Percentiles rank a stretch among this genome's conserved stretches.
These are phyloP conservation scores for Syrista parreyssii DNA, from an alignment of 2,888 invertebrate genomes.

Conservation along the genomic window DNA sequence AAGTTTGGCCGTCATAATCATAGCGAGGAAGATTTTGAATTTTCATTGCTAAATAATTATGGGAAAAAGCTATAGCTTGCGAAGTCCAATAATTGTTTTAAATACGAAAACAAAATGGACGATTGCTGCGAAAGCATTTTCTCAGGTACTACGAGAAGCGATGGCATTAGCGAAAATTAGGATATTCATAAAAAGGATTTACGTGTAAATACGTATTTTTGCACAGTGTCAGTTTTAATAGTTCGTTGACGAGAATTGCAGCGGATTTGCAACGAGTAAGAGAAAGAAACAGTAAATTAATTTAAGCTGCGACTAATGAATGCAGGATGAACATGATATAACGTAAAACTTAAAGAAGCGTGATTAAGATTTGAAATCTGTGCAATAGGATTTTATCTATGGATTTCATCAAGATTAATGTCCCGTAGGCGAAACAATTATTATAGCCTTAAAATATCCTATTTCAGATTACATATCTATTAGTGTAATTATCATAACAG, in stretches of 20 bases:
- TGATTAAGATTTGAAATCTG: no score
- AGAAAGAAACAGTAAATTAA: background rate
- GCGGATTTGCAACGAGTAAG: background rate
- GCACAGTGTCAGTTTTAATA: background rate
- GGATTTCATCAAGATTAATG: no score
- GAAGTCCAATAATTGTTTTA: background rate
- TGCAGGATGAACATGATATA: no score
- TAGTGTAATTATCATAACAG: background rate
- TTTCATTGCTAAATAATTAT: background rate
- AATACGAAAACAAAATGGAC: background rate
- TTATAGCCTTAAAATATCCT: no score
- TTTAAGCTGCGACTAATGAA: background rate
- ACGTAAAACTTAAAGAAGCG: no score
- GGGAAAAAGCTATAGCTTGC: background rate
- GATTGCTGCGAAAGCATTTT: background rate
- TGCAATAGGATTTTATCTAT: no score
- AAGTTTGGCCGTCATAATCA: background rate
- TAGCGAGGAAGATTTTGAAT: background rate
- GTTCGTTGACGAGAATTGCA: background rate
- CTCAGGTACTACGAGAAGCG: background rate
- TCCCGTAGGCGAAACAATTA: no score
- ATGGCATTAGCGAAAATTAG: background rate
- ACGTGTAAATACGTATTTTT: background rate
- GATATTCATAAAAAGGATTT: background rate
- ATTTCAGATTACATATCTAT: background rate